Evolutionary conservation across 2,888 invertebrate genomes (phyloP), one percentile per base, ranked within the genome.

Genomic region (Pyrrhia umbra): DNA sequence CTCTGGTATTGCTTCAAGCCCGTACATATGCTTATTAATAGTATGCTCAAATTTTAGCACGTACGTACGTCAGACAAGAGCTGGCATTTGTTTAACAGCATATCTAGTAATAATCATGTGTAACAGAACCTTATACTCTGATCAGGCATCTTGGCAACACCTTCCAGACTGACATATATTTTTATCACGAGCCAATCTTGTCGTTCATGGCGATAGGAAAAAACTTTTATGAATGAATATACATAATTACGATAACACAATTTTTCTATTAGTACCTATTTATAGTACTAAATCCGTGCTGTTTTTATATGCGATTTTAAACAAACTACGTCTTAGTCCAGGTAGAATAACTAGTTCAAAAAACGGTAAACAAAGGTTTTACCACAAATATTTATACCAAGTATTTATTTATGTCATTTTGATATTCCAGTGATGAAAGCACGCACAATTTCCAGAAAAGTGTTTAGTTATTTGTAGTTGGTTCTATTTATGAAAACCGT

Each of bases 251-350:
- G 43, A 69, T 45, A 54, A 68, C 58, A 66, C 52, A 74, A 18
- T 40, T 16, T 40, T 54, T 56, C 27, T n/a, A 43, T 40, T 40
- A n/a, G 30, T 50, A 9, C 50, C 9, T 6, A 55, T 13, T 16
- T 72, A n/a, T 49, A 6, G 27, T 75, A 61, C 62, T 57, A 57
- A 75, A 70, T 70, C 68, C 69, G 55, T 56, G 45, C 51, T 51
- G 42, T 15, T 52, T 34, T 20, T 47, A 18, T 8, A 23, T 4
- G 15, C 43, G 4, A n/a, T 30, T 40, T 42, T 1, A 42, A 8
- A 6, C 18, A 20, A 42, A 4, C 13, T 20, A 10, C 18, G 3
- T 5, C n/a, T n/a, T n/a, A n/a, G n/a, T n/a, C n/a, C n/a, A n/a
- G n/a, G n/a, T n/a, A n/a, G n/a, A n/a, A n/a, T n/a, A n/a, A n/a